Base-by-base conservation (phyloP, 2,797 vertebrate genomes). In the Ambastaia sidthimunki region DNA sequence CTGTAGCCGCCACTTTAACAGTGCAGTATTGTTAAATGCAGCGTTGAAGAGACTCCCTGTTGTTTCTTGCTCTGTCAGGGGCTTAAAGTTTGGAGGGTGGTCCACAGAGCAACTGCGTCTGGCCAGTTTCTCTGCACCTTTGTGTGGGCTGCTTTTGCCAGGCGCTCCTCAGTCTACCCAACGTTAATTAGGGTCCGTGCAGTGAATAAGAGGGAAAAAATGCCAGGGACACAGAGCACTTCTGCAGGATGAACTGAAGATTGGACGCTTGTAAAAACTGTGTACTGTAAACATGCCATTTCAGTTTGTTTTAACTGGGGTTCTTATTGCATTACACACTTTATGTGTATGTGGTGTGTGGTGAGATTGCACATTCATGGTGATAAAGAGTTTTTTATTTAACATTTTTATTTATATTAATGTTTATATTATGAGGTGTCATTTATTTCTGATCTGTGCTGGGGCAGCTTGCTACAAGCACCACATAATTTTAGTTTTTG, bases 201-300 rank as follows among this genome's bases (percentile, higher is more conserved):
- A 63, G 57, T 66, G 75, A 73, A 80, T 65, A 83, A 84, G 44
- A 75, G 9, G 44, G 23, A 75, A 78, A 76, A 80, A 74, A 80
- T 72, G 76, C 41, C 81, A 54, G 79, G 60, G 66, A 78, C 55
- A 81, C 34, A 60, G 79, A n/a, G 60, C 67, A 59, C 55, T 78
- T 82, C 83, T 37, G 25, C 60, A 74, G 80, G 80, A 88, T 81
- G 28, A 85, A 88, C 82, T 82, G 81, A 85, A 76, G 79, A 81
- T 28, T 82, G 70, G 81, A 85, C 82, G 82, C 75, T 88, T 83
- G 75, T 89, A 82, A 84, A 80, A 63, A 60, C 62, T 71, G 71
- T 75, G 65, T 76, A 82, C 67, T 78, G 80, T 88, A 89, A 91
- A 89, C 85, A 88, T 87, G 82, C 71, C 74, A 86, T 87, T 85